These are phyloP conservation scores for Acanthaster planci DNA, from an alignment of 35 echinoderm and acorn worm genomes.

Conservation along the genomic window DNA sequence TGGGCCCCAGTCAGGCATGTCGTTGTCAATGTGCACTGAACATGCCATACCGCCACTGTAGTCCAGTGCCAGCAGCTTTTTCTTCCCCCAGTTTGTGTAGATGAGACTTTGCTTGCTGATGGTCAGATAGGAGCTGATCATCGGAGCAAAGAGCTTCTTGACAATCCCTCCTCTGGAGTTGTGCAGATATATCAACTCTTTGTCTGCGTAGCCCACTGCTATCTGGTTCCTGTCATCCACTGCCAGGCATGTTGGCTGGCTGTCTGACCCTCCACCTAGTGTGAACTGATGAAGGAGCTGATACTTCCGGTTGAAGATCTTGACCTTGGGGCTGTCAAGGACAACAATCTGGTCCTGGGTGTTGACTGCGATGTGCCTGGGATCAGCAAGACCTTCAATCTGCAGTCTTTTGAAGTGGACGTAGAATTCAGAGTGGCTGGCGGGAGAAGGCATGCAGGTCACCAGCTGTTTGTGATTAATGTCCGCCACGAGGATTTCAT, in stretches of 20 bases:
- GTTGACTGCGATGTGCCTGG: neutral
- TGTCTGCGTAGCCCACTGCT: neutral
- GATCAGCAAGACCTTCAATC: neutral
- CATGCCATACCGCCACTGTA: neutral
- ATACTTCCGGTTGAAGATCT: constrained; percentile 11
- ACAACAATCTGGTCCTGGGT: neutral
- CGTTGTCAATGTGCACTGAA: neutral
- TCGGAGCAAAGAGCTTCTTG: neutral
- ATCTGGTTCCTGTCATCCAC: neutral
- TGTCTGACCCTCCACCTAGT: neutral
- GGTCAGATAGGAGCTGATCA: neutral
- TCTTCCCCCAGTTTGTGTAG: neutral
- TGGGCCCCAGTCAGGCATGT: neutral
- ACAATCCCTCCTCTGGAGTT: neutral
- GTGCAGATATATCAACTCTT: neutral
- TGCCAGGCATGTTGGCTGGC: constrained; percentile 23
- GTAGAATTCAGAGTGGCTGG: neutral
- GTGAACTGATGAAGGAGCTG: constrained; percentile 28
- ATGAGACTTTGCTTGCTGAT: neutral
- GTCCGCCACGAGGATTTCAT: no score
- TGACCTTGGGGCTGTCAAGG: constrained; percentile 7
- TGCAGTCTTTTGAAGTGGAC: neutral
- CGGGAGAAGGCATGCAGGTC: no score
- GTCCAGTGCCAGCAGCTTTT: neutral
- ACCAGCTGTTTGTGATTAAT: no score